phyloP scores from a whole-genome alignment of 2,888 invertebrate genomes.

The Mycogona germanica region DNA sequence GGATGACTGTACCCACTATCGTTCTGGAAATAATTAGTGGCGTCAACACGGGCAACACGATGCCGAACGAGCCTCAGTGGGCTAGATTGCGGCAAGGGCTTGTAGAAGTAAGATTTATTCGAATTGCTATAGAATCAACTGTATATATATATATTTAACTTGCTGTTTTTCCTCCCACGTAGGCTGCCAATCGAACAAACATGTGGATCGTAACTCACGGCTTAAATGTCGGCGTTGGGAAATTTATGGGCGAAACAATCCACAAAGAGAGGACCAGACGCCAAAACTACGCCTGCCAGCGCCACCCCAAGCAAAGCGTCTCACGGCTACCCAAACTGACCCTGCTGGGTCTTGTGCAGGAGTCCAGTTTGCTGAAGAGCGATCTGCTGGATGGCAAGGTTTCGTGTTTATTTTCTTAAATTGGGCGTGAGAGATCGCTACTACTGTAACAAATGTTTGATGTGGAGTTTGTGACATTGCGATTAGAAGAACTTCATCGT shows the following conservation, averaged over 20 bases:
- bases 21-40: slow-evolving; percentile 24
- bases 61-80: slow-evolving; percentile 22
- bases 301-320: slow-evolving; percentile 19
- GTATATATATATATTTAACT: background rate
- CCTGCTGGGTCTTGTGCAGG: slow-evolving; percentile 29
- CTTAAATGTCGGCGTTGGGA: slow-evolving; percentile 29
- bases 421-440: too few relatives aligned
- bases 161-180: background rate
- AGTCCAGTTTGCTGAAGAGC: slow-evolving; percentile 22
- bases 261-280: slow-evolving; percentile 28
- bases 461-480: too few relatives aligned
- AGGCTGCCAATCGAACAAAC: slow-evolving; percentile 32
- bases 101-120: slow-evolving; percentile 19
- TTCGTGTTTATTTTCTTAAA: too few relatives aligned
- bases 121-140: too few relatives aligned
- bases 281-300: slow-evolving; percentile 23
- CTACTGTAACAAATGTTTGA: too few relatives aligned
- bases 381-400: slow-evolving; percentile 23
- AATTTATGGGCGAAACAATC: slow-evolving; percentile 33
- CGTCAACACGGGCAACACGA: slow-evolving; percentile 16
- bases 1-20: slow-evolving; percentile 22
- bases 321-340: slow-evolving; percentile 23
- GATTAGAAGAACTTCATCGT: too few relatives aligned
- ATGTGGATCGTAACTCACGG: slow-evolving; percentile 34
- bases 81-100: slow-evolving; percentile 22